Evolutionary conservation across 2,797 vertebrate genomes (phyloP).

Genomic region (Schizopygopsis pylzovi): DNA sequence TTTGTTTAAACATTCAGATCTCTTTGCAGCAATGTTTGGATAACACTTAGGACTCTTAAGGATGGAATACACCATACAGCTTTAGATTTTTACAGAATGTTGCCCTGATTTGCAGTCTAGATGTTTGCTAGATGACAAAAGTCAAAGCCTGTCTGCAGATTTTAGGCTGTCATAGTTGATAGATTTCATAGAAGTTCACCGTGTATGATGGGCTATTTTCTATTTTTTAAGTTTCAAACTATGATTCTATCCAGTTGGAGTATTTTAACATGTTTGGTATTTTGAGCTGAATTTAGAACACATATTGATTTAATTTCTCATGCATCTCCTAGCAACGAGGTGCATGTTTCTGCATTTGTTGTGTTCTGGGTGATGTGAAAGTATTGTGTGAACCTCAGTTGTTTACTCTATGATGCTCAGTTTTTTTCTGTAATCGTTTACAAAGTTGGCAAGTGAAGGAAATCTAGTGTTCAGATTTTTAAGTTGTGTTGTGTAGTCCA

Average conservation of each 20-base stretch:
- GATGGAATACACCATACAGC: not conserved
- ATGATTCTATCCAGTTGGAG: not conserved
- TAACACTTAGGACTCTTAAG: not conserved
- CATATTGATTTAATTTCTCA: conserved; percentile 3
- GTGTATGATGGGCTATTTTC: not conserved
- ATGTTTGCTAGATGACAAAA: not conserved
- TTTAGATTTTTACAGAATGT: too few species aligned
- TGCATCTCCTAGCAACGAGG: not conserved
- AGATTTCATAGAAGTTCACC: not conserved
- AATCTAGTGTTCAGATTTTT: not conserved
- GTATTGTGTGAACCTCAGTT: not conserved
- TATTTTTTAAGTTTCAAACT: not conserved
- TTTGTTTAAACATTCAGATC: not conserved
- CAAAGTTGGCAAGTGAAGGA: not conserved
- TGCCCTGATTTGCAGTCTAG: not conserved
- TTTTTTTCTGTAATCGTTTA: not conserved
- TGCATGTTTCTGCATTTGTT: conserved; percentile 1
- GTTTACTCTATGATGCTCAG: not conserved
- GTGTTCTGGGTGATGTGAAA: not conserved
- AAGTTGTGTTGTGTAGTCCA: not conserved
- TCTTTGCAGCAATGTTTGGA: not conserved
- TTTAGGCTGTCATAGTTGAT: not conserved
- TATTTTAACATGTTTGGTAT: not conserved
- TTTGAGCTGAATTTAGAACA: conserved; percentile 15
- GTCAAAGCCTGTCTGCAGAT: not conserved